Conservation (phyloP, 2,888 invertebrate genomes). For the Pseudococcus jackbeardsleyi region DNA sequence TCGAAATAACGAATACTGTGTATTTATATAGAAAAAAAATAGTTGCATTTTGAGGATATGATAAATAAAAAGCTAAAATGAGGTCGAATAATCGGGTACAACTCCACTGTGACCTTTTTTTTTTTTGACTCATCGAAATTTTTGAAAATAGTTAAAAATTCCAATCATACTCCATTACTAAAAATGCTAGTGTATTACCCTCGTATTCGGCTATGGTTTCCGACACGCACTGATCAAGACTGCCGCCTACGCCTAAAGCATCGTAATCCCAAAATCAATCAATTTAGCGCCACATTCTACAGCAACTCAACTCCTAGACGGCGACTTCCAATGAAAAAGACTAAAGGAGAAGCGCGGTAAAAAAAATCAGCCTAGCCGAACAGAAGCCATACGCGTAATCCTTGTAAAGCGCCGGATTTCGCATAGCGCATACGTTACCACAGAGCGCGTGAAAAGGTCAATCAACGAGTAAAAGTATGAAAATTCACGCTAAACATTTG, state of each 20-base stretch:
- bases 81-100: too few species aligned
- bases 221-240: neutral
- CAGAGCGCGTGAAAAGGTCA: constrained; percentile 15
- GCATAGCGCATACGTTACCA: neutral
- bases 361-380: neutral
- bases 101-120: too few species aligned
- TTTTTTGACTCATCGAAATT: too few species aligned
- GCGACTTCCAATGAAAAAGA: neutral
- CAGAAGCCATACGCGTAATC: constrained; percentile 35
- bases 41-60: too few species aligned
- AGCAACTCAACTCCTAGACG: neutral
- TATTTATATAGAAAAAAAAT: neutral
- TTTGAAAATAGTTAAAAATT: too few species aligned
- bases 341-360: neutral
- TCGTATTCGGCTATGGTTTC: too few species aligned
- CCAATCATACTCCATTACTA: too few species aligned
- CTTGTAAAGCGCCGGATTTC: constrained; percentile 37
- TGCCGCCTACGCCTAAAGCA: neutral
- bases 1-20: neutral
- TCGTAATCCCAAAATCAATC: constrained; percentile 3
- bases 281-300: neutral
- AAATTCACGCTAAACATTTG: constrained; percentile 9
- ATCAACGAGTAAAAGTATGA: constrained; percentile 12
- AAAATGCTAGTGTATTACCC: too few species aligned
- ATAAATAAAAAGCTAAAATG: too few species aligned